Base-by-base conservation (phyloP, 2,888 invertebrate species). In the Trissoscelio sp. region DNA sequence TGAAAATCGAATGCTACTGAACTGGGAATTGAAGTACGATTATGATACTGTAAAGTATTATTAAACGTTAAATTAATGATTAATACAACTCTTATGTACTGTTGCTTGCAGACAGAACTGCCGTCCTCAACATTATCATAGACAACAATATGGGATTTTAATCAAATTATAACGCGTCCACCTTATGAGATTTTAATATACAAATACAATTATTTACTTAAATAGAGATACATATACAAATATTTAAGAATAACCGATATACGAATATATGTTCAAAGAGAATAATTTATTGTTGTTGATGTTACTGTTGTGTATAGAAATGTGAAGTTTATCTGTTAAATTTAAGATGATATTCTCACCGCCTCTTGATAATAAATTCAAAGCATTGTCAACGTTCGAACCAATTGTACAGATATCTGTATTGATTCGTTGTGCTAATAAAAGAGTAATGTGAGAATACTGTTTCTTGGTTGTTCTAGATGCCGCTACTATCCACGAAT, bases 401-500 rank as follows among this genome's bases (percentile, higher is more conserved):
- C 24, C 16, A 44, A 22, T 37, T 82, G 79, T 79, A 79, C 66
- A 67, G 24, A 77, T 28, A 69, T 48, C 39, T 83, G 78, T 78
- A 81, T 66, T 66, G 16, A 64, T 22, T 60, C 12, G 48, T 81
- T 74, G 18, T 53, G 80, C 74, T 79, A 84, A 83, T 81, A 81
- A 85, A 79, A 72, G 69, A 85, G 74, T 88, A 86, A 86, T 81
- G 83, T 83, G 83, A 85, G 79, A 74, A 85, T 85, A 64, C 37
- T 57, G 79, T 83, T 87, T 86, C 87, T 89, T 89, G 88, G 88
- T 89, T 91, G 91, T 91, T 91, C 88, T 91, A 91, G 91, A 91
- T 91, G 90, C 88, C 87, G 90, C 88, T 85, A 89, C 87, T 84
- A 89, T 88, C 87, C 88, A 89, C 86, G 90, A 90, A 87, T 88